A percentile compares a stretch with the other conserved stretches of the same genome.
phyloP scores from a whole-genome alignment of 2,113 vertebrate species.

The Python bivittatus region DNA sequence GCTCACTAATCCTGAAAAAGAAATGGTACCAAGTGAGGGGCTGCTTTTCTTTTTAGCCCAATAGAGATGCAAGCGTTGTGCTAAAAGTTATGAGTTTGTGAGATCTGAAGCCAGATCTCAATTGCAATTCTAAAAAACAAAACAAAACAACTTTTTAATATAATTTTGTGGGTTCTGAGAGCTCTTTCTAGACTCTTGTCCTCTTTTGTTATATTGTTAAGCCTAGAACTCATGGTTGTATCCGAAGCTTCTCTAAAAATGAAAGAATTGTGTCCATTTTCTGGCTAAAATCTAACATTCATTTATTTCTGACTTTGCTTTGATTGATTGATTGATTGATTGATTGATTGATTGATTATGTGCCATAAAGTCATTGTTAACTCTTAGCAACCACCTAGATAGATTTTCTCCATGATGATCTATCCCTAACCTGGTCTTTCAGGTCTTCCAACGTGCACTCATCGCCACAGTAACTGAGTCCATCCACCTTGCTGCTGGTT shows the following conservation, averaged over 20 bases:
- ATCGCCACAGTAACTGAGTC: background rate
- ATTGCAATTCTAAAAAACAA: background rate
- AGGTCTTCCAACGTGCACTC: background rate
- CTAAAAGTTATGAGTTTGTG: background rate
- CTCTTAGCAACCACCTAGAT: background rate
- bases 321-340: background rate
- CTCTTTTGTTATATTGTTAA: background rate
- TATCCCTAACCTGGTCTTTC: background rate
- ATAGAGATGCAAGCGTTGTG: background rate
- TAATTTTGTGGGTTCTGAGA: background rate
- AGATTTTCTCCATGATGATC: background rate
- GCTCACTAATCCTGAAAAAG: background rate
- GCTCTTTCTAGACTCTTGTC: background rate
- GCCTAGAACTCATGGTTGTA: background rate
- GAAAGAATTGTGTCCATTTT: background rate
- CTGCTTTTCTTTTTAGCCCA: background rate
- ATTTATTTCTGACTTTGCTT: fast-evolving
- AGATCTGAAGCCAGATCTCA: background rate
- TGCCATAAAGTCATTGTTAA: background rate
- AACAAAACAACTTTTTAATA: background rate
- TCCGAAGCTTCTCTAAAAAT: background rate
- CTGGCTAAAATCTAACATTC: background rate
- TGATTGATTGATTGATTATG: background rate
- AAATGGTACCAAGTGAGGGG: background rate
- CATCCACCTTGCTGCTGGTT: background rate